Evolutionary conservation across 64 coral and sea anemone species (phyloP).

Genomic region (Montipora cactus): DNA sequence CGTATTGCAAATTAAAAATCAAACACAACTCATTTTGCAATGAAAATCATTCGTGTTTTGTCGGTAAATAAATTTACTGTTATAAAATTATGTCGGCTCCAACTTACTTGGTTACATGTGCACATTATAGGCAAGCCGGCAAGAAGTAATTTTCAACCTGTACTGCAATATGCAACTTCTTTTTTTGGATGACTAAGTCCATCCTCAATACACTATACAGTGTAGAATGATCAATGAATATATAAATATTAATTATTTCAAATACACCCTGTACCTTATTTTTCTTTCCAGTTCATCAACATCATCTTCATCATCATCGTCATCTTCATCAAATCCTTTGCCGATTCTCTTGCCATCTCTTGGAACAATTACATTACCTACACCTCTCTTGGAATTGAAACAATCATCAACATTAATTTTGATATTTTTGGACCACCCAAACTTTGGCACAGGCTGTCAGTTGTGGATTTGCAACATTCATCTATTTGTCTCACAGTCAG

Average conservation of each 20-base stretch:
- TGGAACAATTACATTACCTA: background rate
- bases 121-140: no score
- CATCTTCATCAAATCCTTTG: constrained; percentile 51
- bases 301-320: constrained; percentile 90
- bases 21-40: no score
- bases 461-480: no score
- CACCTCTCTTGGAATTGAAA: constrained; percentile 7
- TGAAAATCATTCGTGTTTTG: no score
- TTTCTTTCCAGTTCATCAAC: constrained; percentile 84
- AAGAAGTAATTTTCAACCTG: background rate
- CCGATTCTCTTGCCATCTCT: constrained; percentile 55
- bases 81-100: no score
- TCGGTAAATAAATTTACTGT: no score
- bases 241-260: background rate
- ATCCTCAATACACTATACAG: no score
- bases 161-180: background rate
- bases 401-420: background rate
- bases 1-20: no score
- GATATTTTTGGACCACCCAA: background rate
- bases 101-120: no score
- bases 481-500: no score
- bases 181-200: background rate
- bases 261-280: constrained; percentile 49
- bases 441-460: background rate
- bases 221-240: background rate